These are phyloP conservation scores for Lindbergichthys nudifrons DNA, from an alignment of 2,797 vertebrate species.

Conservation along the genomic window DNA sequence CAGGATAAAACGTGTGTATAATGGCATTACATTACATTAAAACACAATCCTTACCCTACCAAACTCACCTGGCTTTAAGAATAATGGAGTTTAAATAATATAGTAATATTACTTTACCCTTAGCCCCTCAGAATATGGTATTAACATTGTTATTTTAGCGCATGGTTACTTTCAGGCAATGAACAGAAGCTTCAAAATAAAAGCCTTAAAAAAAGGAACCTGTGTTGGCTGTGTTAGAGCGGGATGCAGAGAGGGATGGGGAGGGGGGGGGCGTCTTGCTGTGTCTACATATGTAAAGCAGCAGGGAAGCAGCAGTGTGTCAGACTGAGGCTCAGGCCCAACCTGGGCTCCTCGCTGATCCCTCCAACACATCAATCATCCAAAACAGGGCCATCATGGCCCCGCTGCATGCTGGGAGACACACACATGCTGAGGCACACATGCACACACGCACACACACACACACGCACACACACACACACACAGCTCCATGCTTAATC, in stretches of 20 bases:
- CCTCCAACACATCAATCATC: constrained; percentile 85
- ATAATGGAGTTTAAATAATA: background rate
- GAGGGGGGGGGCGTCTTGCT: constrained; percentile 81
- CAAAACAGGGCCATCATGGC: constrained; percentile 80
- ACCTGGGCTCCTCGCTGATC: constrained; percentile 81
- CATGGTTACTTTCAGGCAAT: constrained; percentile 13
- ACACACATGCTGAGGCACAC: constrained; percentile 38
- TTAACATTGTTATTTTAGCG: background rate
- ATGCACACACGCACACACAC: constrained; percentile 29
- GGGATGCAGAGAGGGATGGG: constrained; percentile 67
- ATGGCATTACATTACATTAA: no score
- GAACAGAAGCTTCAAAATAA: constrained; percentile 56
- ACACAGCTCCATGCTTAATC: constrained; percentile 23
- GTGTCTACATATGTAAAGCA: constrained; percentile 89
- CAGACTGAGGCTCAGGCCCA: constrained; percentile 82
- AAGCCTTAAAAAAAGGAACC: constrained; percentile 58
- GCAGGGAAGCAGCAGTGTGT: constrained; percentile 82
- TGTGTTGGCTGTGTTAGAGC: constrained; percentile 63
- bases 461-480: constrained; percentile 32
- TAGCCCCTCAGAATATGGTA: background rate
- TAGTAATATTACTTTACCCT: background rate
- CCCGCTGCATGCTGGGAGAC: constrained; percentile 76
- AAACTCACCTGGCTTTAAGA: background rate
- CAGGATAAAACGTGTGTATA: background rate
- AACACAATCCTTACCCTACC: background rate